These are phyloP conservation scores for Steinernema scapterisci DNA, from an alignment of 2,888 invertebrate genomes.

Conservation along the genomic window DNA sequence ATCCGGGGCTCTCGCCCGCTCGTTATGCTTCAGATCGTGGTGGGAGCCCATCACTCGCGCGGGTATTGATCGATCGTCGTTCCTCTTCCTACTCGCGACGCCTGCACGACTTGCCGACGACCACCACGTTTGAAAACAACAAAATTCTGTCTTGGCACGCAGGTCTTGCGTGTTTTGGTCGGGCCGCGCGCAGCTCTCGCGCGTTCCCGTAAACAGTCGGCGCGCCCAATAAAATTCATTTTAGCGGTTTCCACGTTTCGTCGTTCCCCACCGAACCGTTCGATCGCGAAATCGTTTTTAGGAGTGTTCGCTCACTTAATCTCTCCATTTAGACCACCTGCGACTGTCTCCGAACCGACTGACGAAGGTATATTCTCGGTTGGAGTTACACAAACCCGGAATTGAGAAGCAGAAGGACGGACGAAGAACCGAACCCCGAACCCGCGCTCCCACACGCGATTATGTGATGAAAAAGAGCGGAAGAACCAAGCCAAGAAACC, in stretches of 20 bases:
- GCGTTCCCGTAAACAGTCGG: neutral
- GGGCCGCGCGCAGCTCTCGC: neutral
- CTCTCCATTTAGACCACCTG: no score
- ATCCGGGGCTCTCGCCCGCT: no score
- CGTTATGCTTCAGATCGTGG: neutral
- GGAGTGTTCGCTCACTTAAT: no score
- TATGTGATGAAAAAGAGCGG: slow-evolving; percentile 25
- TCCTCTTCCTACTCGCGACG: neutral
- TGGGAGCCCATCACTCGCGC: neutral
- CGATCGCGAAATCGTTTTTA: no score
- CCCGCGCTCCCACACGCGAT: neutral
- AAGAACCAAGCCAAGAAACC: neutral
- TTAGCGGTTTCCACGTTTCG: no score
- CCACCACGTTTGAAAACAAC: slow-evolving; percentile 6
- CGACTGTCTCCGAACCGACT: no score
- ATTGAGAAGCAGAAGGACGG: neutral
- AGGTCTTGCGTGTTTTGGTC: neutral
- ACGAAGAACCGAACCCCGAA: neutral
- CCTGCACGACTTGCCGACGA: neutral
- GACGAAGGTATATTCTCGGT: no score
- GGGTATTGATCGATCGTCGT: slow-evolving; percentile 5
- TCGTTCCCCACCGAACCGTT: no score
- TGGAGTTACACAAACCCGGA: no score
- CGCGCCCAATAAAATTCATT: no score
- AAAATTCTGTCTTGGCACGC: slow-evolving; percentile 9